Percentiles rank a stretch among this genome's conserved stretches.
phyloP scores from a whole-genome alignment of 2,888 invertebrate genomes.

The Eupithecia exiguata region DNA sequence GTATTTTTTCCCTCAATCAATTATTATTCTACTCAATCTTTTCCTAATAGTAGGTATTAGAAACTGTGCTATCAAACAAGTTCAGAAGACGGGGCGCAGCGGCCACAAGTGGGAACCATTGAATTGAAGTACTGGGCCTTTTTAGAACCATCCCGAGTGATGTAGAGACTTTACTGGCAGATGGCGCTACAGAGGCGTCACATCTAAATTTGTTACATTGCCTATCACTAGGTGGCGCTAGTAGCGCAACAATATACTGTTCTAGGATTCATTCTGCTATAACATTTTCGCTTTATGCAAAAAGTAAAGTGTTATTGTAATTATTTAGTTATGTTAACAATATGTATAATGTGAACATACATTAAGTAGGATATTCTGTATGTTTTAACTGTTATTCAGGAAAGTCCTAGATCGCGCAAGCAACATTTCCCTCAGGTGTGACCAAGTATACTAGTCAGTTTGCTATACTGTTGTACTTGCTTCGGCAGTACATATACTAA shows the following conservation, averaged over 20 bases:
- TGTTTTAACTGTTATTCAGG: neutral
- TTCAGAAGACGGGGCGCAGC: no score
- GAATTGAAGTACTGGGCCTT: no score
- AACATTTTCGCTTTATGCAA: conserved; percentile 6
- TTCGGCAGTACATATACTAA: conserved; percentile 19
- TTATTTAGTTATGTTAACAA: neutral
- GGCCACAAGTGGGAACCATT: no score
- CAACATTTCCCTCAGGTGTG: neutral
- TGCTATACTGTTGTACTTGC: neutral
- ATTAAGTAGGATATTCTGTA: neutral
- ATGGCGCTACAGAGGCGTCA: neutral
- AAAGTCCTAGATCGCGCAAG: conserved; percentile 10
- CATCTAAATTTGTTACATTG: neutral
- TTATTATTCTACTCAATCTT: no score
- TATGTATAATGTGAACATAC: neutral
- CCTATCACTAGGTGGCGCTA: neutral
- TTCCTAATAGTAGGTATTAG: no score
- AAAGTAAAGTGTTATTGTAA: neutral
- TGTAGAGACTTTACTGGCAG: neutral
- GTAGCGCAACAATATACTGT: neutral
- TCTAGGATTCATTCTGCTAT: neutral
- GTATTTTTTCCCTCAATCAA: no score
- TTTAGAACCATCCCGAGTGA: no score
- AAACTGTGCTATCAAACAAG: no score
- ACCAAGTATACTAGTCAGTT: neutral